These are phyloP conservation scores for Anguilla marmorata DNA, from an alignment of 2,797 vertebrate genomes.

Conservation along the genomic window DNA sequence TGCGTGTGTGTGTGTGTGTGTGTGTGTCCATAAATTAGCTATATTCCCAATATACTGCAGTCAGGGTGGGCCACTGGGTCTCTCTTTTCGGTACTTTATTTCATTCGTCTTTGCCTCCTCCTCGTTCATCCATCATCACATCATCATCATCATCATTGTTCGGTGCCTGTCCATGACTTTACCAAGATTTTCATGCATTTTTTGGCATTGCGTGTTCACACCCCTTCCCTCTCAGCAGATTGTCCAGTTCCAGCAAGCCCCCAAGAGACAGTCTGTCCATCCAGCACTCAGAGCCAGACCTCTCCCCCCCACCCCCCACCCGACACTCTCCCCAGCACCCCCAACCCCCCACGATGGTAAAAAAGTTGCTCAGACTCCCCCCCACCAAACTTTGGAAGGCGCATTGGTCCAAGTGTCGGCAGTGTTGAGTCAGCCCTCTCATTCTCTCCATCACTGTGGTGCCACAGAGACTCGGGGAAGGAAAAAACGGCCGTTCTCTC, in stretches of 20 bases:
- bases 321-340: neutral
- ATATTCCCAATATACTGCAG: neutral
- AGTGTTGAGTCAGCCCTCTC: neutral
- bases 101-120: neutral
- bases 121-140: neutral
- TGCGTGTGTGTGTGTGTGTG: neutral
- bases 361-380: neutral
- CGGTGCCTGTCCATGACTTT: neutral
- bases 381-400: neutral
- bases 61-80: neutral
- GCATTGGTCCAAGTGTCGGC: neutral
- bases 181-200: neutral
- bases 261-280: neutral
- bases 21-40: neutral
- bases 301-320: neutral
- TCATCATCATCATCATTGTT: neutral
- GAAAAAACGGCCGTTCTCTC: neutral
- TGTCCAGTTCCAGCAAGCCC: neutral
- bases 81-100: neutral
- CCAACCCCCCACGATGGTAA: neutral
- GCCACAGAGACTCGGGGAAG: no score
- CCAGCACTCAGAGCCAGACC: neutral
- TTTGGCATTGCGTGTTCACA: neutral
- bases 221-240: neutral
- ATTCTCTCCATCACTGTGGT: neutral